Conservation (phyloP, 2,113 vertebrate species). For the Megaptera novaeangliae region DNA sequence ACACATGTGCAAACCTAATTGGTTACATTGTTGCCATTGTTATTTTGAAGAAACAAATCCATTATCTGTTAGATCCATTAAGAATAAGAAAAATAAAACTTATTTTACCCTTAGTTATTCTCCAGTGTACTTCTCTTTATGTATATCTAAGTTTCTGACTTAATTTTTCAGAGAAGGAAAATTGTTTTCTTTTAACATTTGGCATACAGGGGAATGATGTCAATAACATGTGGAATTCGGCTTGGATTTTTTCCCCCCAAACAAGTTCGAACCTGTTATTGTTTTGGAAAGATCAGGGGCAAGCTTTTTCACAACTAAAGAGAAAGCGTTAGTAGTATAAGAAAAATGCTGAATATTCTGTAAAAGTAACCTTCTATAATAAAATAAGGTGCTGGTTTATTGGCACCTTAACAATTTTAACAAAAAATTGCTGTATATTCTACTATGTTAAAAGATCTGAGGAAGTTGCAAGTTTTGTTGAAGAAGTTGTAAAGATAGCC, state of each 20-base stretch:
- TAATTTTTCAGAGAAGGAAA: background rate
- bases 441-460: background rate
- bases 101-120: background rate
- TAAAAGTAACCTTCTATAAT: background rate
- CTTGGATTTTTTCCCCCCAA: background rate
- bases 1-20: background rate
- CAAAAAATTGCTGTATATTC: background rate
- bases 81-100: background rate
- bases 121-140: background rate
- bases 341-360: background rate
- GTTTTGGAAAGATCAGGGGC: background rate
- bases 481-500: background rate
- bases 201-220: background rate
- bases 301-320: conserved; percentile 26
- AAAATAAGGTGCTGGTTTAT: background rate
- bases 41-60: background rate
- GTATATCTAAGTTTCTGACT: background rate
- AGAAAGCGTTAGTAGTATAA: background rate
- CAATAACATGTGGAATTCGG: background rate
- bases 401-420: background rate
- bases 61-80: background rate
- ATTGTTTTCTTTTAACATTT: background rate
- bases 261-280: background rate
- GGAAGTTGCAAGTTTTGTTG: background rate
- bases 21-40: background rate